Conservation (phyloP, 2,888 invertebrate species). For the Drosophila lacicola region DNA sequence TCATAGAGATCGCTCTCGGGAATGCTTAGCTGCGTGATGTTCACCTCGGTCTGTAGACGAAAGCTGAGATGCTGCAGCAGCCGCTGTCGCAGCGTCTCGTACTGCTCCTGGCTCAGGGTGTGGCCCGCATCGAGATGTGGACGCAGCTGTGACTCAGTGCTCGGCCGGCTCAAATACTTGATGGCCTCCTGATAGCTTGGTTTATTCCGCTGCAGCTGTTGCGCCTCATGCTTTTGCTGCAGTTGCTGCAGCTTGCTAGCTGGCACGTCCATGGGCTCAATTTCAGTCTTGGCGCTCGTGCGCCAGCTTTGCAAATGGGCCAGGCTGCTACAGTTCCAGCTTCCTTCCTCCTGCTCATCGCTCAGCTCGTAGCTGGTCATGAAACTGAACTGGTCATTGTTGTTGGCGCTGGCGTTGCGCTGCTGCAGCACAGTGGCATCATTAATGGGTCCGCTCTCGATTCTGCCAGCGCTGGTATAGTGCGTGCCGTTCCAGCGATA, state of each 20-base stretch:
- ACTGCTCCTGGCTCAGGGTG: conserved; percentile 55
- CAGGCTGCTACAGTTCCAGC: conserved; percentile 31
- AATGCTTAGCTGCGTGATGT: conserved; percentile 78
- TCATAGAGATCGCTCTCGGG: conserved; percentile 81
- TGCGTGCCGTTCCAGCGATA: conserved; percentile 83
- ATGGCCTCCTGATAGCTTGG: conserved; percentile 59
- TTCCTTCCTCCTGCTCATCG: conserved; percentile 18
- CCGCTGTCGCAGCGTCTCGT: conserved; percentile 51
- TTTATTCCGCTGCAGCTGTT: conserved; percentile 24
- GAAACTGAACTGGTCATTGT: conserved; percentile 82
- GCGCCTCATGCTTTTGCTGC: conserved; percentile 29
- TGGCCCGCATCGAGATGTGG: conserved; percentile 39
- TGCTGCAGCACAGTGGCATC: conserved; percentile 82
- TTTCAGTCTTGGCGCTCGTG: conserved; percentile 14
- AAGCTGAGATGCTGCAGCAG: conserved; percentile 70
- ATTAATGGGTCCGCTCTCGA: conserved; percentile 85
- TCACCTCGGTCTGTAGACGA: conserved; percentile 76
- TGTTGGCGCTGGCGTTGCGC: conserved; percentile 36
- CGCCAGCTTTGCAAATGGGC: conserved; percentile 42
- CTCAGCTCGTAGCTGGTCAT: conserved; percentile 73
- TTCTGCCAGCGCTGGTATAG: conserved; percentile 72
- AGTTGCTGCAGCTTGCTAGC: conserved; percentile 21
- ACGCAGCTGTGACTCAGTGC: conserved; percentile 57
- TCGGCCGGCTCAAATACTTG: conserved; percentile 50
- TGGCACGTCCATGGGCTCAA: conserved; percentile 39